Evolutionary conservation across 2,888 invertebrate species (phyloP), one percentile per base, ranked within the genome.

Genomic region (Lymantria dispar): DNA sequence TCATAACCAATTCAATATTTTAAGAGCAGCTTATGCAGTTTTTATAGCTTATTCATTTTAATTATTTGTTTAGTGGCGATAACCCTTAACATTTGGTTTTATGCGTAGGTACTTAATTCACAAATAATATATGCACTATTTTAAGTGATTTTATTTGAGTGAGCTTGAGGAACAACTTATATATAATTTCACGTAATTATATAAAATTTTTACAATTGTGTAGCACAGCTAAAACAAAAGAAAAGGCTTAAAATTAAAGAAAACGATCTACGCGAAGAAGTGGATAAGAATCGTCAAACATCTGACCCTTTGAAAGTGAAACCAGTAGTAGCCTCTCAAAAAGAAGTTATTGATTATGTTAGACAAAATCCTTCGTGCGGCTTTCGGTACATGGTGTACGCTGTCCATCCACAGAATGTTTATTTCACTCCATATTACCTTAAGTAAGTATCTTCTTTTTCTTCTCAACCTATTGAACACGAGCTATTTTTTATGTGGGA

Each of bases 331-430:
- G 83, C 86, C 0, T 87, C 89, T 0, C 89, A 90, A 57, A 79
- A 78, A 22, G 87, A 85, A 65, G 87, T 89, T 0, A 89, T 91
- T 30, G 72, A 91, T 8, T 87, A 87, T 52, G 88, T 96, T 58
- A 89, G 92, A 37, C 77, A 76, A 1, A 86, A 93, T 55, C 92
- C 92, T 0, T 87, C 92, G n/a, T 88, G 93, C 48, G 93, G 92
- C 8, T 97, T 96, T 74, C 91, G 96, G 5, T 97, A 97, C 74
- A 93, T 97, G 90, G 92, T 93, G 8, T 95, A 96, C 62, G 94
- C 95, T 39, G 94, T 95, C 0, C 93, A 94, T n/a, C 93, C 93
- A 50, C 93, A 94, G 5, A 96, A 95, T 56, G 94, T 95, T 62
- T 93, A 93, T 68, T 96, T 95, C 60, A 94, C 95, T 3, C 96